Evolutionary conservation across 2,113 vertebrate genomes (phyloP), one percentile per base, ranked within the genome.

Genomic region (Dicerorhinus sumatrensis): DNA sequence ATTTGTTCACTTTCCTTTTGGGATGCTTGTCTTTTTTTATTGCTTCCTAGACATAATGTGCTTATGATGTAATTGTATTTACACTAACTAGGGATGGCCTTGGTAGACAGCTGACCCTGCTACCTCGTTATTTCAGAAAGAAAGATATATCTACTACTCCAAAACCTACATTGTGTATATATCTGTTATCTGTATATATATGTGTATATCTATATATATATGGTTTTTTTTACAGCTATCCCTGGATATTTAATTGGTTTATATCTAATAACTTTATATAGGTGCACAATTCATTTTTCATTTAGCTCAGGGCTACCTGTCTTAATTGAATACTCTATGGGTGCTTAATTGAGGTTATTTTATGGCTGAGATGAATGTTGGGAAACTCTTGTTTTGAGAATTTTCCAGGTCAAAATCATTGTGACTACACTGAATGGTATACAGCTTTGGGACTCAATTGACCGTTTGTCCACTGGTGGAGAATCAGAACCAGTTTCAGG

Each of bases 321-420:
- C 70, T 94, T 67, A 85, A 17, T 21, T 95, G 42, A 60, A 54
- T 33, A 17, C 36, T 90, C 46, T 48, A 0, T 94, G 54, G 2
- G 14, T 96, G 48, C 18, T 58, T 87, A 77, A 86, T 91, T 82
- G 33, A 92, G 67, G 23, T 91, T 31, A 39, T 87, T 94, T 86
- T 91, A 83, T 77, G 86, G 23, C 60, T 76, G n/a, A 93, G 31
- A 31, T 96, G 23, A 95, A 51, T 82, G 65, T 85, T 96, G 73
- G 70, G 92, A 92, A 92, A 76, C 12, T 83, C 21, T 70, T n/a
- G 27, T 54, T 77, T 91, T 82, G 69, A 69, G 63, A 89, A 67
- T 42, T 95, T 92, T 97, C 51, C 21, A 39, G 67, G 27, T 97
- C 72, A 85, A 29, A 93, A 91, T 95, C 54, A 79, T 76, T 81